Percentiles rank a stretch among this genome's conserved stretches.
phyloP scores from a whole-genome alignment of 2,797 vertebrate genomes.

The Betta splendens region DNA sequence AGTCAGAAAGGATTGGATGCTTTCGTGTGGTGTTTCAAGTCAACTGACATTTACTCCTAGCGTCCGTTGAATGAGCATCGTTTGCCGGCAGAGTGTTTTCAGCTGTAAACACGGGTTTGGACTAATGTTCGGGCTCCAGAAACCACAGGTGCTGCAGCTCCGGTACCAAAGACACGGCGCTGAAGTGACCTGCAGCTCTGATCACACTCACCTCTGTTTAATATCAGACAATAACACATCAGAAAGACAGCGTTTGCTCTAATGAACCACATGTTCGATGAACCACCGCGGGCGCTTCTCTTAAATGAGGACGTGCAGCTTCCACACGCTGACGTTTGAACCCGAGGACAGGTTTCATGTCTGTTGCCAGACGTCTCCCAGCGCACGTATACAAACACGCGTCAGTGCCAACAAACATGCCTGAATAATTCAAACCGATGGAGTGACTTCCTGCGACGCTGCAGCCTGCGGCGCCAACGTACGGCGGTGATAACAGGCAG shows the following conservation, averaged over 20 bases:
- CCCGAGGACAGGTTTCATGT: constrained; percentile 32
- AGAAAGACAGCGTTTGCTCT: too few species aligned
- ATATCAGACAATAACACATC: too few species aligned
- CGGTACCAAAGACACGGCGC: constrained; percentile 13
- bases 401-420: constrained; percentile 50
- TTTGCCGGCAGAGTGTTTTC: constrained; percentile 15
- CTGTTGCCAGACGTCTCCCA: constrained; percentile 40
- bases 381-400: constrained; percentile 6
- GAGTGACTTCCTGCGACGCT: constrained; percentile 34
- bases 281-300: too few species aligned
- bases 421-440: constrained; percentile 58
- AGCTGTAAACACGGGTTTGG: constrained; percentile 3
- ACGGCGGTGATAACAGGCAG: constrained; percentile 34
- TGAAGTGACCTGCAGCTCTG: constrained; percentile 40
- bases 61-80: constrained; percentile 28
- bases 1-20: constrained; percentile 29
- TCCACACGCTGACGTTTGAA: constrained; percentile 13
- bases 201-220: constrained; percentile 23
- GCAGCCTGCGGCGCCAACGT: constrained; percentile 17
- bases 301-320: constrained; percentile 13
- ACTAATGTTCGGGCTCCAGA: constrained; percentile 10
- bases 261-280: too few species aligned
- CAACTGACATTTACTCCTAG: constrained; percentile 17
- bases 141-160: not conserved
- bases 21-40: constrained; percentile 25